Base-by-base conservation (phyloP, 2,888 invertebrate species). In the Volucella inanis region DNA sequence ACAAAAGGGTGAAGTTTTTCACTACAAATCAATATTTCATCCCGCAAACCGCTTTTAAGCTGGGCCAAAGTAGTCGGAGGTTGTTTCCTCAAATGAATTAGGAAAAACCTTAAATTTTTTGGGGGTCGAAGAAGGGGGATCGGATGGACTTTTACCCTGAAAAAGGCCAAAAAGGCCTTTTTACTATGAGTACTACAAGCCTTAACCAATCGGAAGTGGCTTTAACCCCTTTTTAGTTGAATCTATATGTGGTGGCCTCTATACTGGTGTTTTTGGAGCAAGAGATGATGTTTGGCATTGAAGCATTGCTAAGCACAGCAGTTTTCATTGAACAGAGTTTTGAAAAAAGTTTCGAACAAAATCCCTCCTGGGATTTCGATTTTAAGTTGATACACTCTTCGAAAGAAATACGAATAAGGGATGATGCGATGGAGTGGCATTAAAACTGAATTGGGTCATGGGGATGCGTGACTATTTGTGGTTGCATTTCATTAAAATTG, bases 21-120 rank as follows among this genome's bases (percentile, higher is more conserved):
- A 76, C 65, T 71, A 6, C 47, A 57, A 85, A 85, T 85, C 85
- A 85, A 85, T 85, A 81, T 85, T 85, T 81, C 55, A 85, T 81
- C 18, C 62, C 68, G 39, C 76, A 85, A 76, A 70, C 39, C 43
- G 80, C 65, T 15, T 52, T 61, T 76, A 75, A 65, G 75, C 59
- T 71, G 64, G 18, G 38, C 10, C 50, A 11, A 31, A 10, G 8
- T 18, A 38, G 22, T 68, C 47, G 15, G 59, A 62, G 38, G 43
- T 8, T 59, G 57, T 65, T 71, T 71, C 54, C 80, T 65, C 65
- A 41, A 71, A 71, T 84, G 80, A 76, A 62, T 80, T 67, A 52
- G 83, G 47, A 49, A 61, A 65, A 67, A 54, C 59, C 77, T 82
- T 65, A 14, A 71, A 77, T 59, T 61, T 52, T 15, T 15, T 12